Base-by-base conservation (phyloP, 2,888 invertebrate species). In the Oegoconia quadripuncta region DNA sequence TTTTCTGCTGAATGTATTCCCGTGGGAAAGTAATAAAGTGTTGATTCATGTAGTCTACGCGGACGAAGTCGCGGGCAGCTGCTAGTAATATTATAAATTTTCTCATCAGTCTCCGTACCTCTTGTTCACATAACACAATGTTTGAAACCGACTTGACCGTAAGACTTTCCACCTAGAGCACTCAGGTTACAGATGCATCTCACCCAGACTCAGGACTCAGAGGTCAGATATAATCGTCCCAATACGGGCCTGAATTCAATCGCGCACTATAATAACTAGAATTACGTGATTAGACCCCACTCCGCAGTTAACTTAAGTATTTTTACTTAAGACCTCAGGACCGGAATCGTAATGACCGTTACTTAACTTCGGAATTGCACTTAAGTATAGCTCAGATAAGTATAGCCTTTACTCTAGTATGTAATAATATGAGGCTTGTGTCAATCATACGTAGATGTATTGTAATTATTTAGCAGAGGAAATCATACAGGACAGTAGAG, bases 221-320 rank as follows among this genome's bases (percentile, higher is more conserved):
- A n/a, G n/a, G n/a, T n/a, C n/a, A n/a, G n/a, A n/a, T n/a, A n/a
- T n/a, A n/a, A n/a, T n/a, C n/a, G n/a, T n/a, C n/a, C n/a, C n/a
- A n/a, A n/a, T n/a, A n/a, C 73, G 43, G 23, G 38, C 46, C 77
- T 71, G 78, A 59, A 45, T 69, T 71, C 69, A 75, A 74, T 78
- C 67, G 59, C 58, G 60, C 52, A 52, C 50, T 47, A 60, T 76
- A 76, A 78, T 77, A 66, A 78, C 74, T 67, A 55, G 66, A 59
- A 78, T 82, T 78, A 80, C 65, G 57, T 73, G 65, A 74, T 79
- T 74, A 76, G 66, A 61, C 55, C 42, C 47, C 58, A 48, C 56
- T 44, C 48, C 43, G 57, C 50, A 55, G 66, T 52, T 52, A 54
- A 52, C 55, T 56, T 53, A 63, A 68, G 62, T 69, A 73, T 78